Conservation (phyloP, 2,888 invertebrate genomes). For the Ectobius pallidus region DNA sequence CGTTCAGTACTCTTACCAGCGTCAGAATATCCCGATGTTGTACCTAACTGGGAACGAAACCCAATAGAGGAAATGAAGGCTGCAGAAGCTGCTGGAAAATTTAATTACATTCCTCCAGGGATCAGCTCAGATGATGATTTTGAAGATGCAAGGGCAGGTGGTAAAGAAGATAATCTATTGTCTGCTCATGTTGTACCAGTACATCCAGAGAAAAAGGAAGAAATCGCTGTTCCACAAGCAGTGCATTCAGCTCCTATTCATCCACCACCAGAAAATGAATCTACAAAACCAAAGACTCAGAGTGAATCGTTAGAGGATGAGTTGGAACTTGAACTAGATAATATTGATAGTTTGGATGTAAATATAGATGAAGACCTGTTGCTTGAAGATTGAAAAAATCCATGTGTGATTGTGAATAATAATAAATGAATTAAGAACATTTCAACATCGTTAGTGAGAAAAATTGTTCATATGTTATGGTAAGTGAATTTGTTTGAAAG, state of each 20-base stretch:
- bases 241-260: slow-evolving; percentile 2
- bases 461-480: no score
- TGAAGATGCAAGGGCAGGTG: neutral
- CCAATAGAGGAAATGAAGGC: slow-evolving; percentile 72
- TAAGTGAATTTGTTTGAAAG: no score
- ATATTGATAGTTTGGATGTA: slow-evolving; percentile 76
- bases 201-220: neutral
- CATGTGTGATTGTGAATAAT: no score
- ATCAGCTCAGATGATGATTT: slow-evolving; percentile 35
- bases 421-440: no score
- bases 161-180: neutral
- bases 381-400: slow-evolving; percentile 58
- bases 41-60: slow-evolving; percentile 69
- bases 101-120: slow-evolving; percentile 52
- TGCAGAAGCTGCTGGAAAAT: slow-evolving; percentile 61
- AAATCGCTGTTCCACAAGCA: slow-evolving; percentile 10
- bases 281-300: slow-evolving; percentile 48
- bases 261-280: slow-evolving; percentile 46
- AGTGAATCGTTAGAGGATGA: slow-evolving; percentile 53
- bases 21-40: slow-evolving; percentile 57
- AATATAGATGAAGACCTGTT: slow-evolving; percentile 75
- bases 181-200: neutral
- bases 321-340: slow-evolving; percentile 75
- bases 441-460: no score
- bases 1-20: slow-evolving; percentile 63